Conservation (phyloP, 1,140 invertebrate species). For the Parapsyche elsis region DNA sequence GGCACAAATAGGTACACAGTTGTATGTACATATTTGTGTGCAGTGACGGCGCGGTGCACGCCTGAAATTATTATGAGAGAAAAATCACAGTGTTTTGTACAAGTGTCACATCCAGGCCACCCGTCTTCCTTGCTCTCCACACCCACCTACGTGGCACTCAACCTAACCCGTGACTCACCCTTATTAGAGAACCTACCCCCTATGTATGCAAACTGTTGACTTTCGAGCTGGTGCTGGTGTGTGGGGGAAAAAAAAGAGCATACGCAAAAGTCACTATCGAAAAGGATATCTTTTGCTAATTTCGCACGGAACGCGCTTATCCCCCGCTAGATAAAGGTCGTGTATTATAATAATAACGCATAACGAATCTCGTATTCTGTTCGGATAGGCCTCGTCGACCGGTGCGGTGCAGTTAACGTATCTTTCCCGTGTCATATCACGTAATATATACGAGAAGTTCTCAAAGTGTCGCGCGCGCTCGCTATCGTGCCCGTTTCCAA, state of each 20-base stretch:
- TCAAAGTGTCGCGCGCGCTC: neutral
- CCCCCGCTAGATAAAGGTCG: neutral
- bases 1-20: neutral
- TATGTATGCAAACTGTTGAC: neutral
- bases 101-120: slow-evolving; percentile 55
- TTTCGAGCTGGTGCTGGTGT: neutral
- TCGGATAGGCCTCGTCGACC: neutral
- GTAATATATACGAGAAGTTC: slow-evolving; percentile 11
- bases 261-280: neutral
- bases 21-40: slow-evolving; percentile 34
- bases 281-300: slow-evolving; percentile 16
- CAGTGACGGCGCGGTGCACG: slow-evolving; percentile 33
- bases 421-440: neutral
- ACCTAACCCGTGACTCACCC: slow-evolving; percentile 30
- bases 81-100: slow-evolving; percentile 57
- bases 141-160: neutral
- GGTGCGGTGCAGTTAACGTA: slow-evolving; percentile 2
- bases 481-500: neutral
- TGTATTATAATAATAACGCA: neutral
- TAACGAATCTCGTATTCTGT: slow-evolving; percentile 19
- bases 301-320: neutral
- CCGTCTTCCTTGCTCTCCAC: slow-evolving; percentile 34
- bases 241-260: neutral
- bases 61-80: slow-evolving; percentile 54
- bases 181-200: slow-evolving; percentile 29